Conservation (phyloP, 2,888 invertebrate species). For the Cephus spinipes region DNA sequence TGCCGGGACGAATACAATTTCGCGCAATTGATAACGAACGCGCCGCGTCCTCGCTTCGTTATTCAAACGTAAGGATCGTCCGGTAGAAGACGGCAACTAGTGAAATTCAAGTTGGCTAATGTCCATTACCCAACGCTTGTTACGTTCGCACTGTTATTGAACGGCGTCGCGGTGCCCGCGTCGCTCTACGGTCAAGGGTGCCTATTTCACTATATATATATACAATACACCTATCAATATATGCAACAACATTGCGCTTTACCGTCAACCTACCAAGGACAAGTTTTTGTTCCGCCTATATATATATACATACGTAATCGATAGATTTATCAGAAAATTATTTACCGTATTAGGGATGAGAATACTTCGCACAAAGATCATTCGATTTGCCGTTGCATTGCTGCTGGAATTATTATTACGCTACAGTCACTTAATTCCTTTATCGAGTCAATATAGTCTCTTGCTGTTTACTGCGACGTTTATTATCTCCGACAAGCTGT, state of each 20-base stretch:
- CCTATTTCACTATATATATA: not conserved
- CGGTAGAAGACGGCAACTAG: not conserved
- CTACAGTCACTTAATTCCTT: not conserved
- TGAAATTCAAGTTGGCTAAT: conserved; percentile 4
- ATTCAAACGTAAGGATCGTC: not conserved
- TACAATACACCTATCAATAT: not conserved
- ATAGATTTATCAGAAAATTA: not conserved
- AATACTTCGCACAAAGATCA: not conserved
- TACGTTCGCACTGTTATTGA: conserved; percentile 4
- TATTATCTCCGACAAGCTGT: not conserved
- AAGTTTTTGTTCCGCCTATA: not conserved
- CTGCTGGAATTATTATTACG: not conserved
- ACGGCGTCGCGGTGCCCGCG: not conserved
- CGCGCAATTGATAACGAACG: not conserved
- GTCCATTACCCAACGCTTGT: conserved; percentile 4
- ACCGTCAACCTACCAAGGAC: not conserved
- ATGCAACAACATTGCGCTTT: not conserved
- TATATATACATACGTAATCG: not conserved
- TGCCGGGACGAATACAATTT: not conserved
- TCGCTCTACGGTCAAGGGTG: conserved; percentile 1
- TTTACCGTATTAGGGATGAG: not conserved
- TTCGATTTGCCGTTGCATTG: not conserved
- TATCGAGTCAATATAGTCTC: not conserved
- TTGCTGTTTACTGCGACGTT: not conserved
- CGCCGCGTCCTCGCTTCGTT: not conserved